Evolutionary conservation across 2,113 vertebrate species (phyloP).

Genomic region (Grantiella picta): DNA sequence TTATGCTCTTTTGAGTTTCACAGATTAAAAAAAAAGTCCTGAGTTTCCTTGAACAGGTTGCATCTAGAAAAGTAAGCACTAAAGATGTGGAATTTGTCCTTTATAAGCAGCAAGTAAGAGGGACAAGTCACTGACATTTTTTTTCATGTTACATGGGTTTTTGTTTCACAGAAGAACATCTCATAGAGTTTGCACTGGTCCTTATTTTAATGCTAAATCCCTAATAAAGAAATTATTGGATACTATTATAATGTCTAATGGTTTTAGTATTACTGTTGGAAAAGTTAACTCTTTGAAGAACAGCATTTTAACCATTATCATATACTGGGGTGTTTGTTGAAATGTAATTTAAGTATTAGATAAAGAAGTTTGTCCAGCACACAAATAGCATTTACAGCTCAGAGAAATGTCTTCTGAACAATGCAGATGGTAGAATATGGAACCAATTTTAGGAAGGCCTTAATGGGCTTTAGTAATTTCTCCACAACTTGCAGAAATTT

Average conservation of each 20-base stretch:
- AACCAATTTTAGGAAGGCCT: background rate
- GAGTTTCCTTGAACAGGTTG: background rate
- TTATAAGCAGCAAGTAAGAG: background rate
- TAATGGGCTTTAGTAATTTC: background rate
- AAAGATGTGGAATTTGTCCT: background rate
- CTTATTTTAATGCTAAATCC: background rate
- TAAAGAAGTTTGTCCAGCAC: background rate
- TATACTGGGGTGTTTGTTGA: background rate
- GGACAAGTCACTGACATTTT: background rate
- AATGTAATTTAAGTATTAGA: background rate
- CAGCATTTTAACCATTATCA: background rate
- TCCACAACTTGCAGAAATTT: constrained; percentile 19
- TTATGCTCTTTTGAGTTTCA: background rate
- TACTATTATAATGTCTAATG: background rate
- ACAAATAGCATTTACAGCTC: background rate
- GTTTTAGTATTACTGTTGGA: background rate
- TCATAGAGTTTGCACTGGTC: background rate
- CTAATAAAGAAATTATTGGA: background rate
- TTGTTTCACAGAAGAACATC: background rate
- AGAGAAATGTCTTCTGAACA: background rate
- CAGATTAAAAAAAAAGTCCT: background rate
- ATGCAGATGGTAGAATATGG: background rate
- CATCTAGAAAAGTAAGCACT: background rate
- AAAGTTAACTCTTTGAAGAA: background rate
- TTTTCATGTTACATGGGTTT: background rate